Percentiles rank a stretch among this genome's conserved stretches.
These are phyloP conservation scores for Diarsia rubi DNA, from an alignment of 2,888 invertebrate genomes.

Conservation along the genomic window DNA sequence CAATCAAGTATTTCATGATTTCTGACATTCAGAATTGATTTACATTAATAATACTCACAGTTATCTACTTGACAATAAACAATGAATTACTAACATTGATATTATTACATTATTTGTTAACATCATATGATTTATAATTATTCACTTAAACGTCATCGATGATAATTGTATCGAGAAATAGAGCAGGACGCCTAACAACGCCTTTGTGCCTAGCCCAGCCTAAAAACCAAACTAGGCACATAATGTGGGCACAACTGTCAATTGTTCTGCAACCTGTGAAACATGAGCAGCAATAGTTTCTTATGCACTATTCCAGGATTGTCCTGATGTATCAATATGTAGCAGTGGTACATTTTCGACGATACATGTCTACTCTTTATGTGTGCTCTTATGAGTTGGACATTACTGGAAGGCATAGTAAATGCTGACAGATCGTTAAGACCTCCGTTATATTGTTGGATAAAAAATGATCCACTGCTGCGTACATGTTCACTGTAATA, in stretches of 20 bases:
- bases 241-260: constrained; percentile 7
- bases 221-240: constrained; percentile 6
- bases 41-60: constrained; percentile 2
- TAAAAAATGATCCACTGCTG: constrained; percentile 1
- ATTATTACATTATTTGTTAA: neutral
- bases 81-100: constrained; percentile 2
- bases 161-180: neutral
- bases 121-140: neutral
- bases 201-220: neutral
- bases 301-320: neutral
- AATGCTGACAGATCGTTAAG: neutral
- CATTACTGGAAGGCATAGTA: constrained; percentile 3
- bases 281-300: constrained; percentile 14
- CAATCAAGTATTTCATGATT: neutral
- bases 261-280: constrained; percentile 5
- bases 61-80: constrained; percentile 3
- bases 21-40: neutral
- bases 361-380: constrained; percentile 5
- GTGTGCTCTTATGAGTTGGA: constrained; percentile 9
- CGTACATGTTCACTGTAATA: constrained; percentile 10
- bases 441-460: constrained; percentile 8
- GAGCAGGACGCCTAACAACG: neutral
- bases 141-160: constrained; percentile 1
- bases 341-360: constrained; percentile 9
- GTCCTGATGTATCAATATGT: constrained; percentile 2